These are phyloP conservation scores for Gymnoscelis rufifasciata DNA, from an alignment of 2,888 invertebrate species.

Conservation along the genomic window DNA sequence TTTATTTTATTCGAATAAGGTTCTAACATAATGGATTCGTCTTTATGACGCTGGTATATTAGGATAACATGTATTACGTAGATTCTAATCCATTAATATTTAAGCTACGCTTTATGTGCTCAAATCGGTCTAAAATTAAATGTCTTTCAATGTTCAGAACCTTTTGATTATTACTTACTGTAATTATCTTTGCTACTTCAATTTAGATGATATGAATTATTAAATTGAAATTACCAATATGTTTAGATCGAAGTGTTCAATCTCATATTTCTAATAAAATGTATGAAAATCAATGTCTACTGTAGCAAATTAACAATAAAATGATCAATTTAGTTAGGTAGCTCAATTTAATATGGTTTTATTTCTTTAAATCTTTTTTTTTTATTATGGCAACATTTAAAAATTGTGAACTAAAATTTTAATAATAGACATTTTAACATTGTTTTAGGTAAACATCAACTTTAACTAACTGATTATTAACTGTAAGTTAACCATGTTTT, in stretches of 20 bases:
- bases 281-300: constrained; percentile 43
- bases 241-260: constrained; percentile 58
- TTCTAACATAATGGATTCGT: constrained; percentile 65
- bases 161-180: constrained; percentile 32
- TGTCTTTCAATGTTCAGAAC: constrained; percentile 33
- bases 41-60: constrained; percentile 69
- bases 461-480: constrained; percentile 36
- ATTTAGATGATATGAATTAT: constrained; percentile 20
- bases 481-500: constrained; percentile 38
- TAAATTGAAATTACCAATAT: constrained; percentile 27
- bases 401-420: constrained; percentile 7
- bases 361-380: neutral
- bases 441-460: constrained; percentile 27
- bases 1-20: constrained; percentile 66
- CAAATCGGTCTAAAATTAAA: constrained; percentile 69
- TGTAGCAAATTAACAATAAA: constrained; percentile 52
- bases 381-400: constrained; percentile 1
- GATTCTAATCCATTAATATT: constrained; percentile 39
- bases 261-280: constrained; percentile 50
- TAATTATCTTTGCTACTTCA: constrained; percentile 44
- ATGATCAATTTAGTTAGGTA: constrained; percentile 48
- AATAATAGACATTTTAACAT: constrained; percentile 7
- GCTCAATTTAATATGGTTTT: constrained; percentile 48
- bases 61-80: constrained; percentile 51
- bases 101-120: constrained; percentile 72